These are phyloP conservation scores for Apostichopus leukothele DNA, from an alignment of 53 echinoderm and acorn worm genomes.

Conservation along the genomic window DNA sequence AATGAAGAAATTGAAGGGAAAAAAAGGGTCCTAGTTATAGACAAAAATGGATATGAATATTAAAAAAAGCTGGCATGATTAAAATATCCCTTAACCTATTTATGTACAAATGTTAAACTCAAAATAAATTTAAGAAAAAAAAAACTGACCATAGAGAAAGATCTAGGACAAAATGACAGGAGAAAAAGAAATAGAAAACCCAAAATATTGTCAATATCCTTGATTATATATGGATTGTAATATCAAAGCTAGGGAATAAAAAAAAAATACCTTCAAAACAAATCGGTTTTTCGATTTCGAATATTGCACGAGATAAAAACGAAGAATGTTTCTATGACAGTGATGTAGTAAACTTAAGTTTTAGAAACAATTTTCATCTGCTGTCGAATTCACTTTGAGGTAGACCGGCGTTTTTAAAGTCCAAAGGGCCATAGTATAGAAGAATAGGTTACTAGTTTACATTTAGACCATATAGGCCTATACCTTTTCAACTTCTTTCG, in stretches of 20 bases:
- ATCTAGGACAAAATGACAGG: background rate
- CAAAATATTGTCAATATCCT: background rate
- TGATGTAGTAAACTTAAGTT: background rate
- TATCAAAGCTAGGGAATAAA: background rate
- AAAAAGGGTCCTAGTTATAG: too few relatives aligned
- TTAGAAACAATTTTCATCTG: background rate
- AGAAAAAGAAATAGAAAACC: background rate
- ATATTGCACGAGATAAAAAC: slow-evolving; percentile 1
- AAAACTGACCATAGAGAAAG: background rate
- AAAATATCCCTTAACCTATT: background rate
- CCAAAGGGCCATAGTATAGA: background rate
- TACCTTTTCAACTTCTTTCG: background rate
- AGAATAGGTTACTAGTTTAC: background rate
- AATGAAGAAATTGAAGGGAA: background rate
- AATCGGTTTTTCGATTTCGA: background rate
- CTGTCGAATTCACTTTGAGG: background rate
- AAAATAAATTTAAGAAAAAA: background rate
- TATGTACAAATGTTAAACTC: slow-evolving; percentile 7
- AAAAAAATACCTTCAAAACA: background rate
- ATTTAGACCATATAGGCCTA: background rate
- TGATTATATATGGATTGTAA: background rate
- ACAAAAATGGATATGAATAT: background rate
- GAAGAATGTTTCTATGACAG: background rate
- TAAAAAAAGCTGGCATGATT: background rate
- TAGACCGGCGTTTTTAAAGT: slow-evolving; percentile 5